These are phyloP conservation scores for Agelaius tricolor DNA, from an alignment of 2,113 vertebrate species.

Conservation along the genomic window DNA sequence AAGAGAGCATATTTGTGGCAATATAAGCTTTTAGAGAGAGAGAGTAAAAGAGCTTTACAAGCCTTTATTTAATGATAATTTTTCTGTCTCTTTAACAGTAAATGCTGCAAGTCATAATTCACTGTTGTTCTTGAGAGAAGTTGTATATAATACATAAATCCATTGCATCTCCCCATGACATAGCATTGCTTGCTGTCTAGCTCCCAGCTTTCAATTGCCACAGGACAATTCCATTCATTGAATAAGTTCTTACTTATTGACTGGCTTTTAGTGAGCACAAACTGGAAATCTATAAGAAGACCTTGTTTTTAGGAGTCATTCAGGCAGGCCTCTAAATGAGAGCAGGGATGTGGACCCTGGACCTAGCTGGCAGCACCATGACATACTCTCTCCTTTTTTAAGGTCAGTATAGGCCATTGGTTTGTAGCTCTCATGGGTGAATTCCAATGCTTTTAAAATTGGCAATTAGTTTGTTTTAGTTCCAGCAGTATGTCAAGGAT, in stretches of 20 bases:
- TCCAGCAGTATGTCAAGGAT: background rate
- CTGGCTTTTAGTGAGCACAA: background rate
- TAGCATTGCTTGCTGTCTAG: background rate
- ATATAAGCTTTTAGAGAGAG: background rate
- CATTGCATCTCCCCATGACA: background rate
- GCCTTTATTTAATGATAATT: background rate
- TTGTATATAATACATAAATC: background rate
- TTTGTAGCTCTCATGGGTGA: background rate
- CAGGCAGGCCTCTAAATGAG: background rate
- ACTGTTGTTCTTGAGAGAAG: background rate
- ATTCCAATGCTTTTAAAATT: background rate
- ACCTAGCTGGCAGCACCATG: background rate
- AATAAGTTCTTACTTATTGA: conserved; percentile 7
- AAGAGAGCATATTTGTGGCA: background rate
- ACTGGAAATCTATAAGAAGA: background rate
- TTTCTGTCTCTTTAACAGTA: background rate
- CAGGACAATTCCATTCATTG: background rate
- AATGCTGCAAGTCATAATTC: background rate
- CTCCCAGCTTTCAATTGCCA: background rate
- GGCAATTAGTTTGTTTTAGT: background rate
- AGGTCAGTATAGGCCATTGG: background rate
- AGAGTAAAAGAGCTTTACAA: background rate
- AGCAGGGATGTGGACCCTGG: background rate
- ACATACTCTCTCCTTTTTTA: background rate
- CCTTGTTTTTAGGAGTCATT: conserved; percentile 12